Evolutionary conservation across 2,113 vertebrate genomes (phyloP).

Genomic region (Pteronura brasiliensis): DNA sequence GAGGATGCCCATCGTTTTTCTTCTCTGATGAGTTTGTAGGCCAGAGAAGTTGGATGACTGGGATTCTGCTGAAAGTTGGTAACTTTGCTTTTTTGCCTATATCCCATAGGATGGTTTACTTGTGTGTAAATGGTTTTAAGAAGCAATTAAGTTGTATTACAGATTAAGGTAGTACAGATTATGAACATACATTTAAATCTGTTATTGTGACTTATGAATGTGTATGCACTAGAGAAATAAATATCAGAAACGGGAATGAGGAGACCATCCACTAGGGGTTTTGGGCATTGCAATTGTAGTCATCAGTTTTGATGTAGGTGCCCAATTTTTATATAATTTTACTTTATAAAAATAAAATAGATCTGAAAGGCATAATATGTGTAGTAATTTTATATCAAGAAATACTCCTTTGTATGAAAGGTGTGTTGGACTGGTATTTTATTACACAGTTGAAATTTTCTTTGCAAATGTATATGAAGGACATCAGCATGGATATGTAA

Average conservation of each 20-base stretch:
- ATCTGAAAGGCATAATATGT: not conserved
- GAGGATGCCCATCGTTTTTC: not conserved
- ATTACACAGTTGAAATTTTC: not conserved
- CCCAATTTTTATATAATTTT: not conserved
- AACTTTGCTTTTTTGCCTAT: not conserved
- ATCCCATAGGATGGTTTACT: not conserved
- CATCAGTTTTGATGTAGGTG: not conserved
- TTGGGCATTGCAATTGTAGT: not conserved
- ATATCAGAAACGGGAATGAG: not conserved
- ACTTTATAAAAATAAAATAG: not conserved
- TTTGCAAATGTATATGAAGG: not conserved
- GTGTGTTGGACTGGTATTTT: not conserved
- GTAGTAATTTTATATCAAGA: not conserved
- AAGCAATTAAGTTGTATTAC: not conserved
- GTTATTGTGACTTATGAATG: not conserved
- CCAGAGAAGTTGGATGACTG: not conserved
- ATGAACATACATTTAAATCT: not conserved
- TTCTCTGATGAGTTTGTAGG: not conserved
- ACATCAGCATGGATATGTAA: not conserved
- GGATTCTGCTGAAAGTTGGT: not conserved
- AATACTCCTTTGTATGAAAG: not conserved
- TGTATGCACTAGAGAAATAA: not conserved
- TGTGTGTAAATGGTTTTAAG: constrained; percentile 1
- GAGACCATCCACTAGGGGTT: not conserved
- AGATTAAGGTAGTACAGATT: not conserved